Evolutionary conservation across 1,140 invertebrate genomes (phyloP), one percentile per base, ranked within the genome.

Genomic region (Paracyclopina nana): DNA sequence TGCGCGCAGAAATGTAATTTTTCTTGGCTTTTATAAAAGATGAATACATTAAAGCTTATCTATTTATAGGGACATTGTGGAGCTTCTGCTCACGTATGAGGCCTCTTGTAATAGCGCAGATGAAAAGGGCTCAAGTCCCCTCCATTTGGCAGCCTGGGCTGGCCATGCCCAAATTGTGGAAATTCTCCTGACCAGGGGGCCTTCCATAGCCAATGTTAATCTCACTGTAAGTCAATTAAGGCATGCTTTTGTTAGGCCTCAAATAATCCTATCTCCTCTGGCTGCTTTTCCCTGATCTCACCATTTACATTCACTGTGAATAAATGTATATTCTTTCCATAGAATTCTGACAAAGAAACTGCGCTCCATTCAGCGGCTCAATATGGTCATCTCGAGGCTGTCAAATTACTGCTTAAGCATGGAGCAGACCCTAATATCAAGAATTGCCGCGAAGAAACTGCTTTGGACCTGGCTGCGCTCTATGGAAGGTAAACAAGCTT

Each of bases 301-400:
- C n/a, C n/a, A n/a, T n/a, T n/a, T n/a, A n/a, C n/a, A n/a, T n/a
- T n/a, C n/a, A n/a, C n/a, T n/a, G n/a, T n/a, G n/a, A n/a, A n/a
- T n/a, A n/a, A n/a, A n/a, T n/a, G n/a, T n/a, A n/a, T n/a, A n/a
- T n/a, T n/a, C n/a, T n/a, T n/a, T n/a, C n/a, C n/a, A n/a, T 72
- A 91, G 81, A 95, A 90, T 46, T 76, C 80, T 59, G 82, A 87
- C 63, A 80, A 84, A 58, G 90, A 96, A 65, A 92, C 90, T 20
- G 80, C 90, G 11, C 68, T 97, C 54, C 84, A 95, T 61, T 86
- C 81, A 62, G 88, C 90, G 1, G 80, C 88, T 46, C 88, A 96
- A 63, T 91, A 90, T 66, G 91, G 90, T 6, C 85, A 92, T 63
- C 80, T 79, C 44, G 75, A 76, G 52, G 85, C 90, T n/a, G 80